A percentile compares a stretch with the other conserved stretches of the same genome.
These are phyloP conservation scores for Phymanthus crucifer DNA, from an alignment of 92 coral and sea anemone genomes.

Conservation along the genomic window DNA sequence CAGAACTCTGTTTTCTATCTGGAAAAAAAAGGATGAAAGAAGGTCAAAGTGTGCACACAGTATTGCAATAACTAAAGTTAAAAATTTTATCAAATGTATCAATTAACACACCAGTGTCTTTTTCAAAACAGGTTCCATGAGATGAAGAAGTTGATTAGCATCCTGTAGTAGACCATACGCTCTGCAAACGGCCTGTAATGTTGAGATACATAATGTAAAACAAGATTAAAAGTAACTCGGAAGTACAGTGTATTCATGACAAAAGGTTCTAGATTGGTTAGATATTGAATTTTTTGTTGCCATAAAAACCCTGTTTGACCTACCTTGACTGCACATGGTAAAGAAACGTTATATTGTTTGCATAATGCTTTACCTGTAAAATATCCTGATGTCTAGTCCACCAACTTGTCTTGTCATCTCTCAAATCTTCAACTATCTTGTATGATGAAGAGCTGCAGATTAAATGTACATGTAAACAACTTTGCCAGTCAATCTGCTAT, in stretches of 20 bases:
- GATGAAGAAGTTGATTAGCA: constrained; percentile 10
- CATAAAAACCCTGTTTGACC: neutral
- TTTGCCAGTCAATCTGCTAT: too few species aligned
- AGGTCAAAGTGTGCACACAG: neutral
- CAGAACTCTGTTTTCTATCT: constrained; percentile 52
- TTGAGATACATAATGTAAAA: neutral
- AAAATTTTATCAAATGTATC: neutral
- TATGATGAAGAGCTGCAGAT: neutral
- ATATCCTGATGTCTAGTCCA: neutral
- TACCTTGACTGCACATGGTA: neutral
- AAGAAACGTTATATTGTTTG: neutral
- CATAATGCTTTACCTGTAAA: neutral
- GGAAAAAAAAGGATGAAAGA: neutral
- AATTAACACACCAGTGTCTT: constrained; percentile 16
- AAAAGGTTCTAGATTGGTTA: too few species aligned
- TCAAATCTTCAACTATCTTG: neutral
- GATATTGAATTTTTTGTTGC: too few species aligned
- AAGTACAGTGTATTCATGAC: too few species aligned
- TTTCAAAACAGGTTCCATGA: constrained; percentile 21
- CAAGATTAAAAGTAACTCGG: neutral
- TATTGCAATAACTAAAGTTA: neutral
- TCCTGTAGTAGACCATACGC: constrained; percentile 16
- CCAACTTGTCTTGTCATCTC: neutral
- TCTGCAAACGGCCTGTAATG: constrained; percentile 11
- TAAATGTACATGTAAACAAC: too few species aligned